Conservation (phyloP, 1,140 invertebrate genomes). For the Penaeus vannamei region DNA sequence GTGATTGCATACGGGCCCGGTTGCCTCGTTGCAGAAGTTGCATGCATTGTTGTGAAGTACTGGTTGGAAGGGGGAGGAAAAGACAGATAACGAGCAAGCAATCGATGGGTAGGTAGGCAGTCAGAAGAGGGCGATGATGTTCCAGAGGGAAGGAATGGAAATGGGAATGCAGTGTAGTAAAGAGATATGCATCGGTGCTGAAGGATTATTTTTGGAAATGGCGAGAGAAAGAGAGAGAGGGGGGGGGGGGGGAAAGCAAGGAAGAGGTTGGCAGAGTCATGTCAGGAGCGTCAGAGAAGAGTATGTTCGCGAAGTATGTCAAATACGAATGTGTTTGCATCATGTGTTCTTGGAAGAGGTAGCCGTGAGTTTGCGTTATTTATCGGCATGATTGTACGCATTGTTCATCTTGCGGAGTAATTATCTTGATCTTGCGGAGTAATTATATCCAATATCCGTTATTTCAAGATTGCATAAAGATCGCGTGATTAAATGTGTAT, state of each 20-base stretch:
- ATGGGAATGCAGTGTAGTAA: neutral
- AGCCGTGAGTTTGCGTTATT: too few species aligned
- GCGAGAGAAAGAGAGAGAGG: slow-evolving; percentile 10
- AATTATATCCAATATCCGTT: too few species aligned
- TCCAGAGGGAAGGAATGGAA: neutral
- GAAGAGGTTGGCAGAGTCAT: neutral
- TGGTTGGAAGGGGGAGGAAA: slow-evolving; percentile 43
- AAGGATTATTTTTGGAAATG: slow-evolving; percentile 47
- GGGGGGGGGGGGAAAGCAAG: neutral
- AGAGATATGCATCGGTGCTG: slow-evolving; percentile 42
- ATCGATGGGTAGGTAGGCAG: slow-evolving; percentile 43
- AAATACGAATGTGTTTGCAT: neutral
- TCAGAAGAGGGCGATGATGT: neutral
- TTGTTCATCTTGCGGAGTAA: too few species aligned
- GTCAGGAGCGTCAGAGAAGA: neutral
- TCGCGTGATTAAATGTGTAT: neutral
- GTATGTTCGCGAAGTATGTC: neutral
- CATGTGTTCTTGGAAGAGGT: too few species aligned
- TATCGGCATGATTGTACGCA: too few species aligned
- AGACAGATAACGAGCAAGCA: slow-evolving; percentile 41
- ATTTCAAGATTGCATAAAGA: too few species aligned
- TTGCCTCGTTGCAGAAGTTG: slow-evolving; percentile 49
- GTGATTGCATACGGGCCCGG: slow-evolving; percentile 55
- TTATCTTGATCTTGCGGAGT: too few species aligned
- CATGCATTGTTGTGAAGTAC: slow-evolving; percentile 56